A percentile compares a stretch with the other conserved stretches of the same genome.
phyloP scores from a whole-genome alignment of 2,797 vertebrate genomes.

The Rhynchonycteris naso region DNA sequence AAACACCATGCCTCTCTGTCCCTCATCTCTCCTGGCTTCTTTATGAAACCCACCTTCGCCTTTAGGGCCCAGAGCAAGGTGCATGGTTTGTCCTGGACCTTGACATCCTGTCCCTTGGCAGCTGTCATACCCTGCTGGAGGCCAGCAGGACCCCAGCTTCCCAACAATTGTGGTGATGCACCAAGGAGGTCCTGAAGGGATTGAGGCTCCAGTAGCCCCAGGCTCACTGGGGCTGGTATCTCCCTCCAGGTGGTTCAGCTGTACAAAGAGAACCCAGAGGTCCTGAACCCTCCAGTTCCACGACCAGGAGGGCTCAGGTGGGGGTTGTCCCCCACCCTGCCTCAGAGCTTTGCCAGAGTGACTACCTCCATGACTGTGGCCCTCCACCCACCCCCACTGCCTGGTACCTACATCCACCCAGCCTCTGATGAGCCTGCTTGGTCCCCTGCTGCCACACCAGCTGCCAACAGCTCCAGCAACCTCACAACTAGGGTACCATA shows the following conservation, averaged over 20 bases:
- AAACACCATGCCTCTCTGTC: slow-evolving; percentile 86
- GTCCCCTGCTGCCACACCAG: neutral
- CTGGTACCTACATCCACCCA: slow-evolving; percentile 91
- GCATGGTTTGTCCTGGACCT: slow-evolving; percentile 86
- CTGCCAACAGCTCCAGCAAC: neutral
- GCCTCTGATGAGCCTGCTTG: slow-evolving; percentile 90
- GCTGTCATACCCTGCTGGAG: slow-evolving; percentile 89
- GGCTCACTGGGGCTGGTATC: neutral
- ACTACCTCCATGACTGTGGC: slow-evolving; percentile 97
- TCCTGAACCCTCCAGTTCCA: slow-evolving; percentile 77
- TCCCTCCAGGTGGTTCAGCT: slow-evolving; percentile 92
- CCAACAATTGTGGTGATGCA: slow-evolving; percentile 88
- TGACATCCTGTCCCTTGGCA: slow-evolving; percentile 85
- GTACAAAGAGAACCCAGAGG: slow-evolving; percentile 89
- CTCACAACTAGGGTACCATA: neutral
- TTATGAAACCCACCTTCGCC: slow-evolving; percentile 82
- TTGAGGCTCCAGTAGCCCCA: neutral
- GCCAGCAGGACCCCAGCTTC: slow-evolving; percentile 92
- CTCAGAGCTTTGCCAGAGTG: slow-evolving; percentile 91
- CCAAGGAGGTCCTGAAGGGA: neutral
- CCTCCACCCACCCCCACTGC: slow-evolving; percentile 92
- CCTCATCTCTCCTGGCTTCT: slow-evolving; percentile 89
- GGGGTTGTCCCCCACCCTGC: slow-evolving; percentile 80
- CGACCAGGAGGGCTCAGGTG: slow-evolving; percentile 84
- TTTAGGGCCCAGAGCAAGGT: slow-evolving; percentile 83